Evolutionary conservation across 1,140 invertebrate species (phyloP), one percentile per base, ranked within the genome.

Genomic region (Drosophila orosa): DNA sequence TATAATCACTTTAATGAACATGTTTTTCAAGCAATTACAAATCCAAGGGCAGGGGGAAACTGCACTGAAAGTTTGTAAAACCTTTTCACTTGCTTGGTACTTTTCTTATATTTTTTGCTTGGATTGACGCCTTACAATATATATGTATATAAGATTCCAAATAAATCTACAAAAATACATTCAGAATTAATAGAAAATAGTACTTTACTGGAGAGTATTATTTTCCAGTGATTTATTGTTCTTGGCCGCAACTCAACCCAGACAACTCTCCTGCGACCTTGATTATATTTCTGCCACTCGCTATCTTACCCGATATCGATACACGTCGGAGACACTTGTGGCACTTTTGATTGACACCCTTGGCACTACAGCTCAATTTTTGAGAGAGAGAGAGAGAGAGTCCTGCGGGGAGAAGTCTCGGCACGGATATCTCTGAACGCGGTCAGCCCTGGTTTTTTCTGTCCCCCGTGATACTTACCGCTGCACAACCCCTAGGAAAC

Each of bases 281-380:
- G 67, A n/a, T 37, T 31, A 60, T 60, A 50, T 45, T 50, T 60
- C 55, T 60, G 35, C 37, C 67, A 61, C 27, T 60, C 35, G 37
- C 45, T 72, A 72, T 73, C 69, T 44, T n/a, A 25, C 24, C 55
- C 37, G 39, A 61, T 44, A 73, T 73, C 56, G 54, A 73, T 73
- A 73, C 47, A 60, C 25, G 13, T 37, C 35, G 55, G 55, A 73
- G 69, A 73, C 69, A 73, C 69, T 75, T 76, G 73, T 76, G 72
- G 52, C 72, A 75, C 52, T 52, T 73, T 44, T 73, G 68, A 73
- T 73, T 73, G 69, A 73, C 68, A 73, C 55, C 48, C 69, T 61
- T 37, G 68, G 56, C 31, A 54, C 39, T 39, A 73, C 68, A 72
- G 45, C 68, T 73, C 56, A 73, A 61, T 61, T 73, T 73, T 61